Conservation (phyloP, 2,113 vertebrate species). For the Apeltes quadracus region DNA sequence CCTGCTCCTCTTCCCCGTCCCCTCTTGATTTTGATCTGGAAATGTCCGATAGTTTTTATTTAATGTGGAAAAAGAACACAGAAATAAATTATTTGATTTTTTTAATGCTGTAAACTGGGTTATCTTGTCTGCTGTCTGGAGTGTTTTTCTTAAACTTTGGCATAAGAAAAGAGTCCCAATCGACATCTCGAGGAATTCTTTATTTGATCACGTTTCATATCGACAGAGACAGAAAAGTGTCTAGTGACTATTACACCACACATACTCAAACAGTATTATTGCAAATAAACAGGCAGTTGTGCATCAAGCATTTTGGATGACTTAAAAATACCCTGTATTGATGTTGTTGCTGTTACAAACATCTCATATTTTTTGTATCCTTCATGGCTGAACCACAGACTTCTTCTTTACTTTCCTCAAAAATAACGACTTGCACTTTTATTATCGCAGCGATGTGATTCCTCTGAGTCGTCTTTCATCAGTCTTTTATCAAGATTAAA, state of each 20-base stretch:
- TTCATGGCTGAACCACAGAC: not conserved
- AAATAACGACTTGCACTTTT: not conserved
- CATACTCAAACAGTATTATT: slow-evolving; percentile 53
- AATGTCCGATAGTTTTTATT: slow-evolving; percentile 79
- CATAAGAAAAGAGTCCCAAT: slow-evolving; percentile 17
- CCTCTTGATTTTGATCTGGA: slow-evolving; percentile 70
- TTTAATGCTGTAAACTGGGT: slow-evolving; percentile 73
- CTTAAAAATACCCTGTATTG: slow-evolving; percentile 7
- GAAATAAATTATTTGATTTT: slow-evolving; percentile 81
- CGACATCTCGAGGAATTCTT: slow-evolving; percentile 41
- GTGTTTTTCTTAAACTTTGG: not conserved
- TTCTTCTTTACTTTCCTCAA: not conserved
- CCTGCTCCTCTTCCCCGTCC: slow-evolving; percentile 31
- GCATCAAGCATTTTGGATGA: slow-evolving; percentile 43
- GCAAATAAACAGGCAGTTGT: slow-evolving; percentile 61
- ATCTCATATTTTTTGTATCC: not conserved
- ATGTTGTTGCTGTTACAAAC: not conserved
- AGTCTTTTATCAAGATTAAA: not conserved
- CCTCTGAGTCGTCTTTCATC: not conserved
- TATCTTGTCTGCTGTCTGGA: slow-evolving; percentile 59
- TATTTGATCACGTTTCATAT: slow-evolving; percentile 62
- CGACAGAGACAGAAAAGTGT: slow-evolving; percentile 44
- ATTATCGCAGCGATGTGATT: not conserved
- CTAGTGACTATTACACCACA: slow-evolving; percentile 35
- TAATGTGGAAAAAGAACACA: slow-evolving; percentile 79